Percentiles rank a stretch among this genome's conserved stretches.
phyloP scores from a whole-genome alignment of 2,888 invertebrate species.

The Chymomyza procnemis region DNA sequence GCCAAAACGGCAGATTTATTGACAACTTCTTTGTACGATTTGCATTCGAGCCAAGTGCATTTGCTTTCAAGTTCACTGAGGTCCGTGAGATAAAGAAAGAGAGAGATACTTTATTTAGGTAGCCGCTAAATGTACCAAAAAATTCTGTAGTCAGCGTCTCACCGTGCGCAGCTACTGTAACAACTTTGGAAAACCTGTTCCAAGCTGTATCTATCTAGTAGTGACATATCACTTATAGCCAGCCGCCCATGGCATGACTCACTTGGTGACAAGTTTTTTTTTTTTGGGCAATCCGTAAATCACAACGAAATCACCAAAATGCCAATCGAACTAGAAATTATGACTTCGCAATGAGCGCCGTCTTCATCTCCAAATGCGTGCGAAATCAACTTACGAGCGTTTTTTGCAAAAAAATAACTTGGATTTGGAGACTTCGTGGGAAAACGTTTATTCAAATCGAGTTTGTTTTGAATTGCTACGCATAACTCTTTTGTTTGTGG shows the following conservation, averaged over 20 bases:
- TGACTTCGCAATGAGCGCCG: conserved; percentile 55
- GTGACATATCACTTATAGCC: no score
- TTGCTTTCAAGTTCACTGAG: conserved; percentile 18
- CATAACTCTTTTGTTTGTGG: conserved; percentile 58
- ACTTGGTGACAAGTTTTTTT: not conserved
- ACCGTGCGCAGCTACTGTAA: not conserved
- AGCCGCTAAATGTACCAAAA: not conserved
- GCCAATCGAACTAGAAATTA: conserved; percentile 63
- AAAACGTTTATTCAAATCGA: conserved; percentile 69
- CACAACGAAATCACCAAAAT: conserved; percentile 38
- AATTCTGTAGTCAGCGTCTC: not conserved
- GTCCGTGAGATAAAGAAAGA: not conserved
- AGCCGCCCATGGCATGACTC: not conserved
- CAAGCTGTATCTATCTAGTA: not conserved
- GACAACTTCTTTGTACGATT: conserved; percentile 67
- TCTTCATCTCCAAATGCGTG: conserved; percentile 36
- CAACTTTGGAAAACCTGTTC: not conserved
- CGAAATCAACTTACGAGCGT: conserved; percentile 46
- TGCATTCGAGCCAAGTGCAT: conserved; percentile 18
- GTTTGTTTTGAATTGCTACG: conserved; percentile 50
- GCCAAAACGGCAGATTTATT: conserved; percentile 75
- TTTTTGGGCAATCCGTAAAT: conserved; percentile 29
- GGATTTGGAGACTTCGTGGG: conserved; percentile 49
- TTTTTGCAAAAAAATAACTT: not conserved
- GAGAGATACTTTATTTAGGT: not conserved